These are phyloP conservation scores for Anoncus sp. DNA, from an alignment of 2,888 invertebrate genomes.

Conservation along the genomic window DNA sequence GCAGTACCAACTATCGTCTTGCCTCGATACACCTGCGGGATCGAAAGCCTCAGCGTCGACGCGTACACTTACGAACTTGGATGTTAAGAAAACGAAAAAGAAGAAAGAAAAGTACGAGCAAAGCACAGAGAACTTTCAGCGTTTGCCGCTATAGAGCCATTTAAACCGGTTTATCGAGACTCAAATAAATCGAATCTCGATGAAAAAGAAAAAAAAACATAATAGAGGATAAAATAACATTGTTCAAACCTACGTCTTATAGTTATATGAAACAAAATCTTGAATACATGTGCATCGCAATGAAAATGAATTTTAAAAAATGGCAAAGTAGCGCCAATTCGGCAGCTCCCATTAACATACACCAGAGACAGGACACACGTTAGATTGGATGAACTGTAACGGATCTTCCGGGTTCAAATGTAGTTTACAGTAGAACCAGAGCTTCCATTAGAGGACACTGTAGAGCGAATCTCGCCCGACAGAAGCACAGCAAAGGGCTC, in stretches of 20 bases:
- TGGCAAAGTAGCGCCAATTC: not conserved
- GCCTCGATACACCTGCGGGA: conserved; percentile 59
- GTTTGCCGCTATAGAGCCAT: conserved; percentile 27
- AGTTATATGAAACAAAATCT: not conserved
- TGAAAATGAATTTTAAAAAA: conserved; percentile 1
- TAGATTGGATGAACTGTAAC: conserved; percentile 30
- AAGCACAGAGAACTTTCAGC: conserved; percentile 26
- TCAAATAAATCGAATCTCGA: conserved; percentile 12
- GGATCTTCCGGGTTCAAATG: conserved; percentile 24
- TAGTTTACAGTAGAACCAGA: conserved; percentile 26
- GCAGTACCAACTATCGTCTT: conserved; percentile 22
- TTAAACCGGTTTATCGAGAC: conserved; percentile 28
- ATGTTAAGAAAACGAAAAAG: not conserved
- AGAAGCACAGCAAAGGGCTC: conserved; percentile 44
- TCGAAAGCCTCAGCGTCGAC: conserved; percentile 38
- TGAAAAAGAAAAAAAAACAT: not conserved
- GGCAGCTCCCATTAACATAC: not conserved
- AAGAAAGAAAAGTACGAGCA: not conserved
- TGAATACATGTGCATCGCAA: not conserved
- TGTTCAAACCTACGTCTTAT: not conserved
- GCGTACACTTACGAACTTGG: conserved; percentile 27
- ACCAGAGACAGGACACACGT: not conserved
- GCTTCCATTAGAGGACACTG: conserved; percentile 45
- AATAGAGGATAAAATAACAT: conserved; percentile 9
- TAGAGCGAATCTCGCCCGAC: conserved; percentile 24